These are phyloP conservation scores for Cephus runcator DNA, from an alignment of 2,888 invertebrate genomes.

Conservation along the genomic window DNA sequence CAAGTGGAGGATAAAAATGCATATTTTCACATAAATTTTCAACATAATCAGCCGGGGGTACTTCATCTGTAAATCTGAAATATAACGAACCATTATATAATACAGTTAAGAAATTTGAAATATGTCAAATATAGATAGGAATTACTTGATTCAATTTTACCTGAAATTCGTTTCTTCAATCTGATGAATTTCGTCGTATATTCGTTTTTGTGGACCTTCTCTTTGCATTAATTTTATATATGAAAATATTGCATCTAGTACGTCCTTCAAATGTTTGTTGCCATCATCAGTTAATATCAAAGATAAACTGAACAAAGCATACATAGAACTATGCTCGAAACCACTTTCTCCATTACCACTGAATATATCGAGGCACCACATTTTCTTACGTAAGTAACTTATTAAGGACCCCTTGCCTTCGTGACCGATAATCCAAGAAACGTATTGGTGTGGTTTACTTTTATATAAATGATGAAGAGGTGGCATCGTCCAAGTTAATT, in stretches of 20 bases:
- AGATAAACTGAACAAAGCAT: slow-evolving; percentile 78
- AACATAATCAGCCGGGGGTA: slow-evolving; percentile 80
- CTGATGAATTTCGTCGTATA: slow-evolving; percentile 66
- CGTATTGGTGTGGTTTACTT: slow-evolving; percentile 80
- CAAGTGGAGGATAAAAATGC: slow-evolving; percentile 82
- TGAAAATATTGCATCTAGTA: slow-evolving; percentile 81
- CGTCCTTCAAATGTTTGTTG: slow-evolving; percentile 75
- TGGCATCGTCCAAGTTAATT: slow-evolving; percentile 75
- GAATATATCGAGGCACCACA: slow-evolving; percentile 80
- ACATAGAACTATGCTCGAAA: slow-evolving; percentile 82
- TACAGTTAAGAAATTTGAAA: background rate
- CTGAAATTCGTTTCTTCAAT: slow-evolving; percentile 77
- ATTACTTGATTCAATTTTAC: slow-evolving; percentile 26
- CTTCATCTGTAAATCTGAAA: slow-evolving; percentile 78
- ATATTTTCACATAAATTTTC: slow-evolving; percentile 81
- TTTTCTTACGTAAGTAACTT: slow-evolving; percentile 78
- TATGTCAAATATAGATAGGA: background rate
- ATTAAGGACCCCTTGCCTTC: slow-evolving; percentile 89
- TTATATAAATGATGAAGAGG: slow-evolving; percentile 75
- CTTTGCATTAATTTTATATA: slow-evolving; percentile 80
- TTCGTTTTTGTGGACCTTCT: slow-evolving; percentile 75
- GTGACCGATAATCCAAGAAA: slow-evolving; percentile 81
- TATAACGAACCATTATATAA: background rate
- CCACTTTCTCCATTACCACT: slow-evolving; percentile 81
- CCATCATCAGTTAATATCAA: slow-evolving; percentile 84